Conservation (phyloP, 2,888 invertebrate species). For the Toxonevra muliebris region DNA sequence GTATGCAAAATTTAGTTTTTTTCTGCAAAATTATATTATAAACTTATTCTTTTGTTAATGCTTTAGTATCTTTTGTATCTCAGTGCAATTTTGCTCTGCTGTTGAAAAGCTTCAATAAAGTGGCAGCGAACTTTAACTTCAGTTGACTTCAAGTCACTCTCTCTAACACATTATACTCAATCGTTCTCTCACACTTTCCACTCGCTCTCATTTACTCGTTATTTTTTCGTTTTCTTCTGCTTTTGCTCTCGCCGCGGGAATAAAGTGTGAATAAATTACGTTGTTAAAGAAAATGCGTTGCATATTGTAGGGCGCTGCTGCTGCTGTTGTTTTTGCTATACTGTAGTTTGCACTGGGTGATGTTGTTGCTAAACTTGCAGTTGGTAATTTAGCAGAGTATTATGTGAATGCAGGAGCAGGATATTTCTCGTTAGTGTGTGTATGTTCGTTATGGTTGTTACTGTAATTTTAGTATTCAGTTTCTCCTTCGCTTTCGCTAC, state of each 20-base stretch:
- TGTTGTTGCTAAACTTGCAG: slow-evolving; percentile 15
- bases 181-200: no score
- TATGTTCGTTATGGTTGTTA: not conserved
- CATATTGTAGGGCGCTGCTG: slow-evolving; percentile 14
- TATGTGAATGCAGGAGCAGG: not conserved
- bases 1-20: not conserved
- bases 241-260: not conserved
- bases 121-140: slow-evolving; percentile 9
- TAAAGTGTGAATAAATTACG: slow-evolving; percentile 34
- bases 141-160: slow-evolving; percentile 9
- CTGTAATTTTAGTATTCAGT: not conserved
- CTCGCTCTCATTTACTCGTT: not conserved
- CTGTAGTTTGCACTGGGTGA: not conserved
- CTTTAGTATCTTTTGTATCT: no score
- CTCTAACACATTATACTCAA: no score
- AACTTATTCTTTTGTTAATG: not conserved
- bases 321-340: not conserved
- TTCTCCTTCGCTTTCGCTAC: not conserved
- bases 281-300: slow-evolving; percentile 13
- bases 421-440: slow-evolving; percentile 6
- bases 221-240: not conserved
- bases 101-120: not conserved
- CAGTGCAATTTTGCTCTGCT: not conserved
- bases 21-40: not conserved
- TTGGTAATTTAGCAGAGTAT: slow-evolving; percentile 18